phyloP scores from a whole-genome alignment of 1,140 invertebrate species.

The Tetramorium alpestre region DNA sequence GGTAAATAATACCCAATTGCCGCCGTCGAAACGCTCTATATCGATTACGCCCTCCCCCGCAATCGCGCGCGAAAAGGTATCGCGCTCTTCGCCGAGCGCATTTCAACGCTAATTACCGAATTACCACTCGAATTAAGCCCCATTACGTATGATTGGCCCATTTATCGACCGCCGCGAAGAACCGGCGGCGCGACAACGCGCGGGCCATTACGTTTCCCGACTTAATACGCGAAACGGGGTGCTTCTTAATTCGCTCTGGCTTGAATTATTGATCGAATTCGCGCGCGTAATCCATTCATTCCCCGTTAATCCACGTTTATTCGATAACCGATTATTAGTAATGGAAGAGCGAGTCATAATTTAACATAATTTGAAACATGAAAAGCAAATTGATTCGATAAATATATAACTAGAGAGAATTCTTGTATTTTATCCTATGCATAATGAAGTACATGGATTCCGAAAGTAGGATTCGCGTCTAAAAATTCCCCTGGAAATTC shows the following conservation, averaged over 20 bases:
- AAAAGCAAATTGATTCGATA: background rate
- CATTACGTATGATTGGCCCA: conserved; percentile 60
- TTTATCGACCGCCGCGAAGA: conserved; percentile 45
- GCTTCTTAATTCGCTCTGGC: conserved; percentile 32
- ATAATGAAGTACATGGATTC: background rate
- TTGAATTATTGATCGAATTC: conserved; percentile 35
- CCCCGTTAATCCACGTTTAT: background rate
- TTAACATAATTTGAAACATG: conserved; percentile 17
- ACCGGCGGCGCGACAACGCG: conserved; percentile 31
- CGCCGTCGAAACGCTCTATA: background rate
- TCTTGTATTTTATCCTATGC: background rate
- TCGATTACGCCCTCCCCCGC: conserved; percentile 16
- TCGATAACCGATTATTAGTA: conserved; percentile 25
- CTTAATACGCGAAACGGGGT: conserved; percentile 41
- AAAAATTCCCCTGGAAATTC: background rate
- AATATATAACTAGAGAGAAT: background rate
- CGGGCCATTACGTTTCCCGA: conserved; percentile 43
- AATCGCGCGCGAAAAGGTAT: conserved; percentile 26
- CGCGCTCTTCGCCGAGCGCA: conserved; percentile 16
- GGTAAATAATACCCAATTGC: conserved; percentile 65
- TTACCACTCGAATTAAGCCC: conserved; percentile 59
- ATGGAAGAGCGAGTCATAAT: conserved; percentile 4
- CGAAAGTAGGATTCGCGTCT: background rate
- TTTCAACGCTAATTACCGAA: conserved; percentile 50
- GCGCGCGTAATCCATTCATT: conserved; percentile 22